Conservation (phyloP, 1,140 invertebrate species). For the Parasteatoda tepidariorum region DNA sequence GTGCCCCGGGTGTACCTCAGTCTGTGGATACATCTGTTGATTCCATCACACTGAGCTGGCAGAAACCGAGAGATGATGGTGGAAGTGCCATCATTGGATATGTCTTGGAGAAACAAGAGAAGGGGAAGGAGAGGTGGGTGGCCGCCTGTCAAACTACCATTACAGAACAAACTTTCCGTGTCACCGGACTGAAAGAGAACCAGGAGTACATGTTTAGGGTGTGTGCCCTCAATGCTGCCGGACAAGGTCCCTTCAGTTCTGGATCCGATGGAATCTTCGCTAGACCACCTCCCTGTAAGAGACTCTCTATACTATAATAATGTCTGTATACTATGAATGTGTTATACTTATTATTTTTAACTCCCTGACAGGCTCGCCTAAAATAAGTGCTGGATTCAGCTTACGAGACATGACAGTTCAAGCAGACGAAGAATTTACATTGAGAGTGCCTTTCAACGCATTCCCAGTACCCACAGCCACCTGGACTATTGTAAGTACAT, state of each 20-base stretch:
- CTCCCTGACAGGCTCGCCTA: conserved; percentile 76
- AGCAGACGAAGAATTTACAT: conserved; percentile 94
- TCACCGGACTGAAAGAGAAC: conserved; percentile 88
- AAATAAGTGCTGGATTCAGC: conserved; percentile 92
- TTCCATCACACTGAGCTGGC: conserved; percentile 93
- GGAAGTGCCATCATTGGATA: conserved; percentile 97
- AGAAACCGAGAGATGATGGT: conserved; percentile 89
- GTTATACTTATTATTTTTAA: conserved; percentile 65
- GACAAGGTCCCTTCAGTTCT: conserved; percentile 90
- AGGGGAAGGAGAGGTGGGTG: conserved; percentile 87
- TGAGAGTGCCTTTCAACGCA: conserved; percentile 91
- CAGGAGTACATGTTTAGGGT: conserved; percentile 96
- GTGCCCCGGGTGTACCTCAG: conserved; percentile 86
- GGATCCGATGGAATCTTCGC: conserved; percentile 91
- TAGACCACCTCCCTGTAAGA: conserved; percentile 81
- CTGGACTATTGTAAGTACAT: conserved; percentile 78
- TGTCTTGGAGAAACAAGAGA: conserved; percentile 96
- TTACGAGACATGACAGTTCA: conserved; percentile 95
- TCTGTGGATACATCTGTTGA: conserved; percentile 90
- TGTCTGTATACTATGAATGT: conserved; percentile 64
- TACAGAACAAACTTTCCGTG: conserved; percentile 82
- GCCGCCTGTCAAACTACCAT: conserved; percentile 77
- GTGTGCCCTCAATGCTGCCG: conserved; percentile 77
- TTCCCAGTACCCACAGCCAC: conserved; percentile 89
- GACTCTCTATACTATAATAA: conserved; percentile 64